Evolutionary conservation across 2,113 vertebrate genomes (phyloP).

Genomic region (Megaceryle maxima): DNA sequence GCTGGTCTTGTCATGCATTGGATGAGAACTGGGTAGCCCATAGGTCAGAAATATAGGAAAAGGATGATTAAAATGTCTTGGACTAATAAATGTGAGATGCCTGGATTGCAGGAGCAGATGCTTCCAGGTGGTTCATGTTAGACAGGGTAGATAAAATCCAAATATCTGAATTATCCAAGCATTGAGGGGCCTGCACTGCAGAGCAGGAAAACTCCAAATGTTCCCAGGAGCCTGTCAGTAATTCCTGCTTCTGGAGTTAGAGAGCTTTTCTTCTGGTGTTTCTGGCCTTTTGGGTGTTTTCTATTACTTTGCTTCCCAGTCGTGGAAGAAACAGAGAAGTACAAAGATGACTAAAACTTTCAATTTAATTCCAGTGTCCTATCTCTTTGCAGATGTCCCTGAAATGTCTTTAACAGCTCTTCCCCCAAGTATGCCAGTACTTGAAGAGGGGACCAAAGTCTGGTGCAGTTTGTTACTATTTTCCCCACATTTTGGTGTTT

Average conservation of each 20-base stretch:
- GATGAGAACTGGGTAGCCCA: background rate
- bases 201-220: background rate
- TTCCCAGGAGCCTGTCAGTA: background rate
- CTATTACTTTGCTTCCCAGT: background rate
- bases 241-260: background rate
- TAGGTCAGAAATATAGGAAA: background rate
- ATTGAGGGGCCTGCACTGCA: background rate
- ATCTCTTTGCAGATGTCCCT: background rate
- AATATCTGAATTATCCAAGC: background rate
- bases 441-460: background rate
- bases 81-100: background rate
- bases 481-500: background rate
- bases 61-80: background rate
- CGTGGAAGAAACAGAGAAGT: background rate
- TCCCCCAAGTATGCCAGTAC: background rate
- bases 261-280: background rate
- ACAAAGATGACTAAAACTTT: background rate
- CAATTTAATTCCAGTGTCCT: background rate
- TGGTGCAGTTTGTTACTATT: background rate
- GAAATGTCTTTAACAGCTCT: slow-evolving; percentile 16
- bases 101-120: background rate
- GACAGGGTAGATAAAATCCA: background rate
- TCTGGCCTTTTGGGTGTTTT: background rate
- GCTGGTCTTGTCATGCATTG: background rate
- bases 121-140: background rate